These are phyloP conservation scores for Tragelaphus eurycerus DNA, from an alignment of 2,797 vertebrate species.

Conservation along the genomic window DNA sequence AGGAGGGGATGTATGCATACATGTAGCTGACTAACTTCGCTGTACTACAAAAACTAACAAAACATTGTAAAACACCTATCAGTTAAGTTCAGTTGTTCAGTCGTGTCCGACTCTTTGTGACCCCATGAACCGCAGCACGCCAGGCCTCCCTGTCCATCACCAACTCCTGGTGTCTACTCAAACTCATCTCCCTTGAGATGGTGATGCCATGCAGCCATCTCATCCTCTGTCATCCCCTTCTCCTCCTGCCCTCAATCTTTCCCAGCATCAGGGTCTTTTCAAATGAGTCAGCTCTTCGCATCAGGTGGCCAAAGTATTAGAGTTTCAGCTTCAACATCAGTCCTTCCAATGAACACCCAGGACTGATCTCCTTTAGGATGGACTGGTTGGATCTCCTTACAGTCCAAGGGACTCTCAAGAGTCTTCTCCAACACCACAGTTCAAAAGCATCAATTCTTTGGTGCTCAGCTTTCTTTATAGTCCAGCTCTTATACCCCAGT, in stretches of 20 bases:
- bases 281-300: background rate
- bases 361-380: too few relatives aligned
- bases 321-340: background rate
- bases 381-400: too few relatives aligned
- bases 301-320: background rate
- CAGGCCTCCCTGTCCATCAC: background rate
- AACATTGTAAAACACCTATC: background rate
- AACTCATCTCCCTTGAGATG: background rate
- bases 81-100: background rate
- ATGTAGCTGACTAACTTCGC: background rate
- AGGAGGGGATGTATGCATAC: background rate
- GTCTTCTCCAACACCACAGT: background rate
- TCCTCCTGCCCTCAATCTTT: background rate
- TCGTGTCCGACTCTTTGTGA: accelerated
- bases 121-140: background rate
- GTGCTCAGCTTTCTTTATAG: background rate
- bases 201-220: background rate
- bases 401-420: too few relatives aligned
- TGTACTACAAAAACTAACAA: background rate
- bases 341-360: too few relatives aligned
- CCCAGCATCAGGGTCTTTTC: background rate
- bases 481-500: background rate
- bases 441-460: background rate
- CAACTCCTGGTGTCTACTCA: background rate
- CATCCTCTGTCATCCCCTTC: background rate